Evolutionary conservation across 2,888 invertebrate genomes (phyloP).

Genomic region (Acronicta aceris): DNA sequence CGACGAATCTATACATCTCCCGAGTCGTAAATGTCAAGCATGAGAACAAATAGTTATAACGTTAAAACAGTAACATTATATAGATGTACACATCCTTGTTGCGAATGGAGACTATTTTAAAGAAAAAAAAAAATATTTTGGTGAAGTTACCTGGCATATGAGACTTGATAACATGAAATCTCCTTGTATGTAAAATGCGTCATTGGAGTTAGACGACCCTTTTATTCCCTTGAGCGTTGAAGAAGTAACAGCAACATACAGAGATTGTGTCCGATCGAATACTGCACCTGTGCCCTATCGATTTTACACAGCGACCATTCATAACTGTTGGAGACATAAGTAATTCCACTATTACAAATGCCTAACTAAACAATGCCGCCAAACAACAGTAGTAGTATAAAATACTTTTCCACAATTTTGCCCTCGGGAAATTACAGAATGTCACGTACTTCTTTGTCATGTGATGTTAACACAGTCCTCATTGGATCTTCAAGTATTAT

Average conservation of each 20-base stretch:
- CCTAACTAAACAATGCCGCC: too few species aligned
- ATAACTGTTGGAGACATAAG: neutral
- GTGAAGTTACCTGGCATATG: too few species aligned
- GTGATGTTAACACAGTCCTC: too few species aligned
- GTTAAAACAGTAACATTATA: conserved; percentile 10
- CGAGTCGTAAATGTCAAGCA: conserved; percentile 22
- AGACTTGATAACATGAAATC: neutral
- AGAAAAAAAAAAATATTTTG: too few species aligned
- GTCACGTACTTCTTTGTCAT: too few species aligned
- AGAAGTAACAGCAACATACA: neutral
- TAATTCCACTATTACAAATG: too few species aligned
- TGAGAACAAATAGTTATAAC: conserved; percentile 14
- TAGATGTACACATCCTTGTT: conserved; percentile 1
- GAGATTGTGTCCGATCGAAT: neutral
- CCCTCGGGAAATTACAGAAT: neutral
- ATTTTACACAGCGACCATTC: neutral
- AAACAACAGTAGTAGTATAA: too few species aligned
- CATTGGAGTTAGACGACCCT: neutral
- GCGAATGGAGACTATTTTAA: too few species aligned
- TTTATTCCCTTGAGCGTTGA: neutral
- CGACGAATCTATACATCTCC: conserved; percentile 5
- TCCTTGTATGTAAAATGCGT: neutral
- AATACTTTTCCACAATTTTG: too few species aligned
- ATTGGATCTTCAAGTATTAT: too few species aligned
- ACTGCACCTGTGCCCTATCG: neutral